Conservation (phyloP, 2,797 vertebrate genomes). For the Morelia viridis region DNA sequence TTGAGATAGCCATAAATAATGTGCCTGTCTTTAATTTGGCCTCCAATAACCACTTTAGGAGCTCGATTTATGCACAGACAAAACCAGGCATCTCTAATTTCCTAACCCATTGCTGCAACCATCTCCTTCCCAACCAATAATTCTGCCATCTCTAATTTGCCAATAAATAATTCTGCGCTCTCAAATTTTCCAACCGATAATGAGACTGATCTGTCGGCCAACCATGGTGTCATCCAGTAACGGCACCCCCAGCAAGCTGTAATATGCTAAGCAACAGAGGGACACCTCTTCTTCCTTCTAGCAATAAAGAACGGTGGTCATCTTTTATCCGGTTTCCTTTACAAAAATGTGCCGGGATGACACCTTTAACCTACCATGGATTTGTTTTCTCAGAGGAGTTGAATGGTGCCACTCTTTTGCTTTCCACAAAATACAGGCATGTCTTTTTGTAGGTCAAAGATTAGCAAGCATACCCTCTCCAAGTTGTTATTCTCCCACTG, state of each 20-base stretch:
- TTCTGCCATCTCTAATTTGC: conserved; percentile 81
- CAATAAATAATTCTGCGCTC: conserved; percentile 80
- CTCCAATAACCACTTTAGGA: conserved; percentile 73
- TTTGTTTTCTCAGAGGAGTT: conserved; percentile 33
- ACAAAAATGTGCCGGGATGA: conserved; percentile 18
- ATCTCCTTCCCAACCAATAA: conserved; percentile 77
- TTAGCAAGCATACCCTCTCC: neutral
- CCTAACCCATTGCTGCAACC: conserved; percentile 75
- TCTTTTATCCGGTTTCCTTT: conserved; percentile 51
- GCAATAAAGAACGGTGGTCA: conserved; percentile 54
- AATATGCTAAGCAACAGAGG: conserved; percentile 75
- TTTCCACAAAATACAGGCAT: neutral
- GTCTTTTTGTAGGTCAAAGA: neutral
- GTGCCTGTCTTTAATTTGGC: conserved; percentile 73
- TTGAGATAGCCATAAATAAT: conserved; percentile 72
- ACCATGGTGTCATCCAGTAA: conserved; percentile 75
- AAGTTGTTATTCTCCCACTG: conserved; percentile 3
- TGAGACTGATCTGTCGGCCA: conserved; percentile 78
- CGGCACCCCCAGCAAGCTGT: conserved; percentile 69
- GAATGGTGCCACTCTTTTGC: neutral
- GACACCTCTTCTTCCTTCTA: conserved; percentile 25
- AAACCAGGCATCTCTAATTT: conserved; percentile 77
- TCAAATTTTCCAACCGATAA: conserved; percentile 80
- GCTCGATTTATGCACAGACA: conserved; percentile 76
- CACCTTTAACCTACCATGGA: conserved; percentile 28